Base-by-base conservation (phyloP, 2,888 invertebrate species). In the Conistra vaccinii region DNA sequence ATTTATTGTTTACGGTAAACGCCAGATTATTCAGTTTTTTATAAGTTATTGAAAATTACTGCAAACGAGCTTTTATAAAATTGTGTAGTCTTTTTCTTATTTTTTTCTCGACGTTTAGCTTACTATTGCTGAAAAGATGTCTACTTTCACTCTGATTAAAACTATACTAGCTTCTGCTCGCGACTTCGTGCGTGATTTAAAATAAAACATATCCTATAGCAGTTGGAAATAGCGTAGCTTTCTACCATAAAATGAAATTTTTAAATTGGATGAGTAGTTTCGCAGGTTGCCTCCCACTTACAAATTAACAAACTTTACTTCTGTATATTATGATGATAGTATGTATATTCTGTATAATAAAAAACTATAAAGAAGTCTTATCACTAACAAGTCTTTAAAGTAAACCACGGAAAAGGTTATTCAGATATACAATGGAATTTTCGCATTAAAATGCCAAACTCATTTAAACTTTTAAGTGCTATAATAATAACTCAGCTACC, bases 381-480 rank as follows among this genome's bases (percentile, higher is more conserved):
- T 17, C 17, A 45, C 5, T 45, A 45, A 17, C 45, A 45, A 5
- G 45, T 45, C 17, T 5, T 17, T 45, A 53, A 51, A 62, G 32
- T 63, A 32, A 62, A 32, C 7, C 2, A 29, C 39, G 1, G n/a
- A 29, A 67, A 76, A 77, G 69, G 23, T 63, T 45, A 65, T 51
- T 12, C 32, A 55, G 45, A n/a, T 77, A 69, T 48, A 4, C 17
- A 5, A 23, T 17, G 23, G 35, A n/a, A 69, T 68, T 68, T 57
- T 42, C 14, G 14, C 14, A 39, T 23, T 51, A 70, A 80, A 80
- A 76, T 73, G n/a, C 53, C 58, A 65, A 63, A 65, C 45, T 60
- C 35, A 45, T 60, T 77, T 60, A 53, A 45, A 10, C 3, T 60
- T 45, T 60, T 53, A 65, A 60, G 53, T 39, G 58, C 12, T 39